Base-by-base conservation (phyloP, 2,888 invertebrate species). In the Cryptophagus acutangulus region DNA sequence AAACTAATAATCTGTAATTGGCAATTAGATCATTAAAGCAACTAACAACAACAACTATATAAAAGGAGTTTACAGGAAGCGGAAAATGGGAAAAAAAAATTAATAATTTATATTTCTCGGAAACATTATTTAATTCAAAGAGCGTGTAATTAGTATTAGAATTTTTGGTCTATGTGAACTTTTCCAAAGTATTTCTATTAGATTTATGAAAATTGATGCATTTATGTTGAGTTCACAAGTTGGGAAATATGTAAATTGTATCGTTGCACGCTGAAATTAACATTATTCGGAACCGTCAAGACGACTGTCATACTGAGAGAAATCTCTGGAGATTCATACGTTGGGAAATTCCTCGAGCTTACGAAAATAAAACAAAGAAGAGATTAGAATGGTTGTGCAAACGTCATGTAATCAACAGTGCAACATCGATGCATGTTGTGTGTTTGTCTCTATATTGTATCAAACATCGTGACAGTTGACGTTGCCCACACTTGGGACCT, bases 331-430 rank as follows among this genome's bases (percentile, higher is more conserved):
- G n/a, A n/a, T n/a, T n/a, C n/a, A n/a, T n/a, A n/a, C n/a, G n/a
- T n/a, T n/a, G n/a, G n/a, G n/a, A n/a, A n/a, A n/a, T n/a, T n/a
- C n/a, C n/a, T n/a, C n/a, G n/a, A n/a, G n/a, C 24, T 20, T 8
- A 20, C 6, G n/a, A 20, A 20, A 20, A 20, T n/a, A 20, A 20
- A 20, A 20, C 15, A 31, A 31, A 26, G n/a, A 31, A 31, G 31
- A 31, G 31, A 31, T 31, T 31, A 31, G 31, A 15, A 26, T 26
- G 26, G 12, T 16, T 10, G 3, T 31, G 31, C 31, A 13, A 31
- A 31, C 38, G 44, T 48, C 45, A 43, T 41, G 43, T 43, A 43
- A 48, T 49, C 45, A 49, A 49, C 44, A 46, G 41, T 26, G 17
- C 44, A 49, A 46, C 43, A 42, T 44, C 42, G 44, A 44, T 40